phyloP scores from a whole-genome alignment of 2,888 invertebrate genomes.

The Prosapia bicincta region DNA sequence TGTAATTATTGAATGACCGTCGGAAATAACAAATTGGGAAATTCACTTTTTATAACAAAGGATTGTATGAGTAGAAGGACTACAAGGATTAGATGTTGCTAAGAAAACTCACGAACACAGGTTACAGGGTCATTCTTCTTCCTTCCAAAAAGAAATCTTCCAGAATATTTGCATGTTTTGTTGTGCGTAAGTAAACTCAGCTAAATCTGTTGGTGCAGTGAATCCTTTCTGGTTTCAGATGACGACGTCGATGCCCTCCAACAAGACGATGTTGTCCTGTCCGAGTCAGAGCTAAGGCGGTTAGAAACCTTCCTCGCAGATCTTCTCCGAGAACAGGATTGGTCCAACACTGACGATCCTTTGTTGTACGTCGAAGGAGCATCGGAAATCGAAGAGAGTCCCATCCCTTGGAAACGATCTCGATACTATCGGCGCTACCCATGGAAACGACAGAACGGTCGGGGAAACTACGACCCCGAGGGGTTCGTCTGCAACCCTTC shows the following conservation, averaged over 20 bases:
- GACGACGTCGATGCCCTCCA: neutral
- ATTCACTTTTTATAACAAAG: too few species aligned
- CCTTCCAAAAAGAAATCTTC: too few species aligned
- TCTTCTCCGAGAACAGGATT: conserved; percentile 43
- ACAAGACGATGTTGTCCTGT: neutral
- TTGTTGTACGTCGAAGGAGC: conserved; percentile 44
- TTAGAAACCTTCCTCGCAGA: conserved; percentile 41
- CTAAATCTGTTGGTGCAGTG: too few species aligned
- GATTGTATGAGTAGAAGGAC: too few species aligned
- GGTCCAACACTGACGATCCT: conserved; percentile 44
- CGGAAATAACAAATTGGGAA: too few species aligned
- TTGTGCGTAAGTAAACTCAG: too few species aligned
- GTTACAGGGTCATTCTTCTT: too few species aligned
- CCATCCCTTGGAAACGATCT: conserved; percentile 24
- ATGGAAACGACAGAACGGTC: conserved; percentile 56
- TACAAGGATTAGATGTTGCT: too few species aligned
- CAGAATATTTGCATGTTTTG: too few species aligned
- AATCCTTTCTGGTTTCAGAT: neutral
- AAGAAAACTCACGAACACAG: too few species aligned
- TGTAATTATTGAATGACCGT: too few species aligned
- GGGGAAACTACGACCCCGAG: conserved; percentile 54
- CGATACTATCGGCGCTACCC: conserved; percentile 60
- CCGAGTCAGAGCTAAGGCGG: conserved; percentile 30
- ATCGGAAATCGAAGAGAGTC: neutral
- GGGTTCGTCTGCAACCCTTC: conserved; percentile 60